Base-by-base conservation (phyloP, 2,797 vertebrate species). In the Iguana delicatissima region DNA sequence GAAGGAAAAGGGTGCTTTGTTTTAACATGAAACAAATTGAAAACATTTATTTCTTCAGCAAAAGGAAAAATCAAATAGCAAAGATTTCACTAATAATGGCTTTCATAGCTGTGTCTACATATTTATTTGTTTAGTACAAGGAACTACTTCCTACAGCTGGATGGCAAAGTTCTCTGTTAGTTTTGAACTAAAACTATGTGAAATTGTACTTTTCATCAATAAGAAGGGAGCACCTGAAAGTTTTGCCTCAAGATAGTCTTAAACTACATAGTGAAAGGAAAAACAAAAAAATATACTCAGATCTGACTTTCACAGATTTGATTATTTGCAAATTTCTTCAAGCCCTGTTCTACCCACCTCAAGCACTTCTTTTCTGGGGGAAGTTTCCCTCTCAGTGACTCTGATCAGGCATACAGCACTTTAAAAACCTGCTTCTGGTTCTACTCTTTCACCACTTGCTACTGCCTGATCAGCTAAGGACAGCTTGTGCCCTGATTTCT, bases 101-200 rank as follows among this genome's bases (percentile, higher is more conserved):
- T 93, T 69, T 64, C 22, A 76, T 69, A 74, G 52, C 22, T 24
- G 0, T 32, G 24, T n/a, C 18, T 83, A 38, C 73, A 10, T 20
- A 26, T 80, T 90, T 74, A 52, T 80, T 89, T 80, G n/a, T 74
- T 92, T 83, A 67, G 79, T 90, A 26, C 29, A 77, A 90, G 55
- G 3, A 92, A 84, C 55, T 84, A 80, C 46, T 89, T 79, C 42
- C 79, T 76, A 80, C 20, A 90, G 80, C 35, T 38, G 7, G 82
- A 13, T 64, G 52, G 73, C 67, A 79, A 52, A 38, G 24, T 80
- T 74, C 85, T 46, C 86, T 86, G 16, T 88, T 62, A 81, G 50
- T 46, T 20, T 52, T 87, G 55, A 89, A 87, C 64, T 79, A 38
- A 85, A 91, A 72, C 87, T 46, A 52, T 13, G 67, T 10, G 79